Evolutionary conservation across 2,113 vertebrate species (phyloP).

Genomic region (Lycocorax pyrrhopterus): DNA sequence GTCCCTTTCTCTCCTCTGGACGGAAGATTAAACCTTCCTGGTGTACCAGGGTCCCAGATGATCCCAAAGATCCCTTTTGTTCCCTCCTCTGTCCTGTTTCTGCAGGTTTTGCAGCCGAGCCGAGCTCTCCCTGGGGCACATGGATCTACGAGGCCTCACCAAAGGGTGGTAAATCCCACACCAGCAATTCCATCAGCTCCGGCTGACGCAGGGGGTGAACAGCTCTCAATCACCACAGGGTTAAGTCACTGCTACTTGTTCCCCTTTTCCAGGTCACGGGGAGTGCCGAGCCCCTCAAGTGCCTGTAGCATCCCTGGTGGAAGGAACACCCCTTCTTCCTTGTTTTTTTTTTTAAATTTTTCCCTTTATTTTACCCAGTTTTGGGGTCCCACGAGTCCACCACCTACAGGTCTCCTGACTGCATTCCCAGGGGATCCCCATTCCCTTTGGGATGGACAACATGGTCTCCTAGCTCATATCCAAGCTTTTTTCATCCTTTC

Average conservation of each 20-base stretch:
- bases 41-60: fast-evolving
- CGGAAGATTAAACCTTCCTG: fast-evolving
- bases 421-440: fast-evolving
- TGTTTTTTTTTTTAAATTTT: not conserved
- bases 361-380: not conserved
- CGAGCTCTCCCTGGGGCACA: fast-evolving
- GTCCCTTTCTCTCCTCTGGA: fast-evolving
- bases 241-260: not conserved
- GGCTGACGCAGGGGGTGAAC: fast-evolving
- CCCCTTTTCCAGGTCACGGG: not conserved
- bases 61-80: not conserved
- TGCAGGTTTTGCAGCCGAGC: not conserved
- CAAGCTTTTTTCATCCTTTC: not conserved
- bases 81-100: not conserved
- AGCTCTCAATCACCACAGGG: fast-evolving
- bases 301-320: not conserved
- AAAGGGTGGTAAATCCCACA: not conserved
- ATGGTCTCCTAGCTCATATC: fast-evolving
- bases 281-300: not conserved
- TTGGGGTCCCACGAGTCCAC: fast-evolving
- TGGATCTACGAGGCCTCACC: fast-evolving
- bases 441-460: not conserved
- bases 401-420: not conserved
- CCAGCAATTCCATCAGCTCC: fast-evolving
- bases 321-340: not conserved